A percentile compares a stretch with the other conserved stretches of the same genome.
Conservation (phyloP, 2,797 vertebrate genomes). For the Cheracebus regulus region DNA sequence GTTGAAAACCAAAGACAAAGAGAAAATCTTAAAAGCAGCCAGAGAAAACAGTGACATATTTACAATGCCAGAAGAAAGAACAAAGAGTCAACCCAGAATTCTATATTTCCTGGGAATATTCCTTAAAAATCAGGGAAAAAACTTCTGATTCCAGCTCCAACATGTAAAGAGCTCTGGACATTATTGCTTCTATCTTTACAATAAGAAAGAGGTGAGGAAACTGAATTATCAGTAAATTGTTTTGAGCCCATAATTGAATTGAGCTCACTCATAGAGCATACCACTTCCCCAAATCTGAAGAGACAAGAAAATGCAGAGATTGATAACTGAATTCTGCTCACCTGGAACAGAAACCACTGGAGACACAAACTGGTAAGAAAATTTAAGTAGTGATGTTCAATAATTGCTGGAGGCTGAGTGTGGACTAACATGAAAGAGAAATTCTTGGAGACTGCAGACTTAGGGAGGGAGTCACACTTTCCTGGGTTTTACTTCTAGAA, state of each 20-base stretch:
- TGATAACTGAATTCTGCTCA: not conserved
- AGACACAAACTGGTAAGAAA: not conserved
- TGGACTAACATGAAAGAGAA: not conserved
- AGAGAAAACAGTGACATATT: not conserved
- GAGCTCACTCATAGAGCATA: not conserved
- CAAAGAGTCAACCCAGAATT: not conserved
- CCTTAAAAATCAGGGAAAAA: not conserved
- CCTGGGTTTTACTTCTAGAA: not conserved
- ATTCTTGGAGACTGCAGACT: not conserved
- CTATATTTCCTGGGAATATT: not conserved
- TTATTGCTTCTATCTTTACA: not conserved
- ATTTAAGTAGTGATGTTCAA: not conserved
- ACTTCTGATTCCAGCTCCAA: not conserved
- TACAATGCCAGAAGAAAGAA: not conserved
- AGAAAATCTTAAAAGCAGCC: not conserved
- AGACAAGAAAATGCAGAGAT: not conserved
- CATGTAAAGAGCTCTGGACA: not conserved
- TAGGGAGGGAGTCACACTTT: not conserved
- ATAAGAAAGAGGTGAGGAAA: not conserved
- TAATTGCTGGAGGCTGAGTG: not conserved
- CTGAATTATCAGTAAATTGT: not conserved
- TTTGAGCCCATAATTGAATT: not conserved
- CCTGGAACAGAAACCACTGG: not conserved
- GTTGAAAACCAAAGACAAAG: not conserved
- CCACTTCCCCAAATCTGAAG: not conserved